Evolutionary conservation across 2,797 vertebrate genomes (phyloP).

Genomic region (Apogon talboti): DNA sequence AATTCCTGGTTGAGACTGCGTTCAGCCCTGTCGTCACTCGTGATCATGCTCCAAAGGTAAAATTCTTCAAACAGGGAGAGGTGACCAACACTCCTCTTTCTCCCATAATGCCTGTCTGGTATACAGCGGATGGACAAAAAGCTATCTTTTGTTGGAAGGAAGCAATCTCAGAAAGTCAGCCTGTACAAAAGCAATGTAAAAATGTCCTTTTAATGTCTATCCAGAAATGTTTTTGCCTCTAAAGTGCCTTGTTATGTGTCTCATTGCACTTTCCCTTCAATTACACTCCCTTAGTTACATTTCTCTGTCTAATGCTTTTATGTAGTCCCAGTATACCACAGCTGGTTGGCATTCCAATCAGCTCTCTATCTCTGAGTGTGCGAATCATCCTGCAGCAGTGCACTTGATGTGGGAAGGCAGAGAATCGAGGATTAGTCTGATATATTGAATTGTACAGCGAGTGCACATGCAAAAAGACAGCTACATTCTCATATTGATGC

Average conservation of each 20-base stretch:
- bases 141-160: too few species aligned
- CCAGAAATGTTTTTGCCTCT: not conserved
- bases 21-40: conserved; percentile 79
- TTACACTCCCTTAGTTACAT: conserved; percentile 21
- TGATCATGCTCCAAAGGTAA: conserved; percentile 88
- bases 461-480: conserved; percentile 38
- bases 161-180: too few species aligned
- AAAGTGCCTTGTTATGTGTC: conserved; percentile 17
- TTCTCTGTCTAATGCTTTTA: conserved; percentile 14
- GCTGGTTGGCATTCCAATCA: conserved; percentile 65
- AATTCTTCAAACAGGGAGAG: not conserved
- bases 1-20: conserved; percentile 80
- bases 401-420: conserved; percentile 66
- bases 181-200: too few species aligned
- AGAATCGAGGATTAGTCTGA: conserved; percentile 64
- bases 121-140: too few species aligned
- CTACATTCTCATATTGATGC: conserved; percentile 52
- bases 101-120: too few species aligned
- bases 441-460: conserved; percentile 64
- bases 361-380: conserved; percentile 42
- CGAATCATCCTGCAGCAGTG: conserved; percentile 55
- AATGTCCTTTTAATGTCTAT: too few species aligned
- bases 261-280: conserved; percentile 13
- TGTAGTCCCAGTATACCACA: conserved; percentile 34
- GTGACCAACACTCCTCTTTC: too few species aligned